Evolutionary conservation across 2,113 vertebrate genomes (phyloP), one percentile per base, ranked within the genome.

Genomic region (Tachysurus fulvidraco): DNA sequence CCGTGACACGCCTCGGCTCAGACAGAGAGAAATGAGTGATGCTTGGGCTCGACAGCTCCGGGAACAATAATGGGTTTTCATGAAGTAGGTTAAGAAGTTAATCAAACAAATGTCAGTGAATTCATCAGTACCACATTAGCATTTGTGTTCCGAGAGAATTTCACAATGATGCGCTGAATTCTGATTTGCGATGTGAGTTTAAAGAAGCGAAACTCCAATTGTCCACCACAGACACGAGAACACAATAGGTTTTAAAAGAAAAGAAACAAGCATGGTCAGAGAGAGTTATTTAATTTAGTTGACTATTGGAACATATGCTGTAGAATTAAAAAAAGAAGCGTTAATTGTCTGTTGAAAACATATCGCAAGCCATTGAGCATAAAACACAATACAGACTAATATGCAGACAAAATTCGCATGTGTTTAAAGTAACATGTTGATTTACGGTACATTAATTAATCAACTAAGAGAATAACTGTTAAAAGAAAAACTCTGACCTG

Each of bases 41-140:
- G 78, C 52, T 28, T 23, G 79, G 87, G 88, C 19, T 36, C 28
- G 44, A 64, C 62, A 84, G 82, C 84, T 86, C 81, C 9, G 28
- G 69, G 79, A 65, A 77, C 83, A 85, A 85, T 78, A 67, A 77
- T 74, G 80, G 77, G 79, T 79, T 85, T 90, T 77, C 73, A 81
- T 88, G 77, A 85, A 87, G 50, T 83, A 77, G 83, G 89, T 87
- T 85, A 85, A 81, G 77, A 87, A 87, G 90, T 83, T 83, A 88
- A 88, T 88, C 90, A 88, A 89, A 90, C 84, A 88, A 89, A 88
- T 88, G 90, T 88, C 88, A 90, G 80, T 89, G 90, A 90, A 90
- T 89, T 88, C 89, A 92, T 90, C 85, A 91, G 89, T 25, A 19
- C 82, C 46, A 57, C 89, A 91, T 92, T 91, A 90, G 87, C 86